Conservation (phyloP, 2,797 vertebrate genomes). For the Numenius phaeopus region DNA sequence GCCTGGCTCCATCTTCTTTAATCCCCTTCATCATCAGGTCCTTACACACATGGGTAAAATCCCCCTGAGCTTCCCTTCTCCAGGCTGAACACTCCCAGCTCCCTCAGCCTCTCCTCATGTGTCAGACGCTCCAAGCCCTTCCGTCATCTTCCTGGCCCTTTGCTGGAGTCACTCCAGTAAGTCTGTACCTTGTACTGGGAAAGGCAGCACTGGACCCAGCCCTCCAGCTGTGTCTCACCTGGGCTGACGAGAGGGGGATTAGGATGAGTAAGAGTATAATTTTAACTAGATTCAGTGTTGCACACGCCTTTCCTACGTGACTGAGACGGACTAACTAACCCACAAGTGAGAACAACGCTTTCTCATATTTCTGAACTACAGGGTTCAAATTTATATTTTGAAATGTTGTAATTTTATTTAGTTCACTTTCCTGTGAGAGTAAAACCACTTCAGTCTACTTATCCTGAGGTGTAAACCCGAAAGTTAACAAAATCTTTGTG, state of each 20-base stretch:
- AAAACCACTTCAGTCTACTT: background rate
- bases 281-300: conserved; percentile 11
- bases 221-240: background rate
- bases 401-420: background rate
- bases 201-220: background rate
- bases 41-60: background rate
- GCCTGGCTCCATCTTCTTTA: background rate
- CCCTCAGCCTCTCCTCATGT: background rate
- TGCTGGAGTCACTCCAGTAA: background rate
- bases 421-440: background rate
- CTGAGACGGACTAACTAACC: background rate
- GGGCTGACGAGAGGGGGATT: background rate
- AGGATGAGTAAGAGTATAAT: background rate
- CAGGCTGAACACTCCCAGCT: background rate
- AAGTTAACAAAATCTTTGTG: background rate
- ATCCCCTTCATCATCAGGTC: too few species aligned
- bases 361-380: background rate
- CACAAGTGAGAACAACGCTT: background rate
- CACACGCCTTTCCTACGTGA: background rate
- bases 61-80: background rate
- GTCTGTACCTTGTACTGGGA: background rate
- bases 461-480: background rate
- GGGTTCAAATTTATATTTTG: background rate
- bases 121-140: background rate
- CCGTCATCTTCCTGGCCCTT: background rate